Evolutionary conservation across 2,888 invertebrate species (phyloP).

Genomic region (Anthrax anthrax): DNA sequence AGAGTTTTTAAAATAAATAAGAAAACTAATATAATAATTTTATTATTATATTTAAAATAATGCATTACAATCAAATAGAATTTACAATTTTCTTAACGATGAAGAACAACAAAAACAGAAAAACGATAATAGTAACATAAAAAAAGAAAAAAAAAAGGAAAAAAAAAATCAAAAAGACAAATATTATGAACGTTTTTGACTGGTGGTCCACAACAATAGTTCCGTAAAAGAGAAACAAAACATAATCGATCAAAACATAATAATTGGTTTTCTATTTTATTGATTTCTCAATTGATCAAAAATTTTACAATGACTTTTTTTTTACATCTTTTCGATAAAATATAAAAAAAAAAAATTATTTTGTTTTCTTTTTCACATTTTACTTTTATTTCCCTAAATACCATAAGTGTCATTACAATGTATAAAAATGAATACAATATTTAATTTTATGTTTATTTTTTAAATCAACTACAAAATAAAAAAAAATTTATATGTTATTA

Average conservation of each 20-base stretch:
- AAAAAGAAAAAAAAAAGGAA: conserved; percentile 6
- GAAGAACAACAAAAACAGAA: no score
- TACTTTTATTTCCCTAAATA: conserved; percentile 9
- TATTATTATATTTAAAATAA: no score
- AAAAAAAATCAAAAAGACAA: neutral
- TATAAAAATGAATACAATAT: conserved; percentile 6
- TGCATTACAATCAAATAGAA: no score
- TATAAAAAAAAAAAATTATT: neutral
- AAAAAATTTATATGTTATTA: no score
- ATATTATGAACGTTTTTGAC: conserved; percentile 12
- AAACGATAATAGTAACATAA: neutral
- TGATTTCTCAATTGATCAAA: no score
- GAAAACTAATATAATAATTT: no score
- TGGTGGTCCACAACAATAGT: conserved; percentile 10
- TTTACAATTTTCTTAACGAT: no score
- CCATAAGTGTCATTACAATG: conserved; percentile 21
- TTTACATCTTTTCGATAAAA: neutral
- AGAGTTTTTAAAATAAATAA: no score
- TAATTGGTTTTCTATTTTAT: no score
- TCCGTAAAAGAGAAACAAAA: no score
- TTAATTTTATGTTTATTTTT: no score
- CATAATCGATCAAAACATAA: neutral
- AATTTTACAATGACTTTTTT: conserved; percentile 1
- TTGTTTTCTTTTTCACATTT: neutral
- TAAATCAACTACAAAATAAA: no score